Base-by-base conservation (phyloP, 2,888 invertebrate genomes). In the Campoplex capitator region DNA sequence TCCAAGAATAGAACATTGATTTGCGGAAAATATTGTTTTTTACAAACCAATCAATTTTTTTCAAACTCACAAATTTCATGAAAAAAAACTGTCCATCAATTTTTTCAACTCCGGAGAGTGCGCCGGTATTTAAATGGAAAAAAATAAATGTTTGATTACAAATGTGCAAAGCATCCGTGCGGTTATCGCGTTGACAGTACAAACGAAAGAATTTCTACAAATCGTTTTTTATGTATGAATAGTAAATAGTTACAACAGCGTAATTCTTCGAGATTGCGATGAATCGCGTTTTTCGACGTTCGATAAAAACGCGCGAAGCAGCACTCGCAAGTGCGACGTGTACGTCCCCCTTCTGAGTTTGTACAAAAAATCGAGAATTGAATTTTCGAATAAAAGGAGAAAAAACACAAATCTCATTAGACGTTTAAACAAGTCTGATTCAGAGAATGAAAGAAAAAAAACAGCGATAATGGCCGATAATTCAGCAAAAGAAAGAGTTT, bases 341-440 rank as follows among this genome's bases (percentile, higher is more conserved):
- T 23, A 23, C 23, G 23, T 28, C 48, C 28, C 48, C 16, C 9
- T 45, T 7, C 28, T 45, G 42, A 76, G 18, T 45, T 62, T 16
- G 62, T 48, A 76, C 62, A 45, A n/a, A 58, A 45, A 75, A 28
- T 9, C 45, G 23, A 28, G 28, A 38, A 6, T 45, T 71, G 32
- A 73, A 74, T 74, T 56, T n/a, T 74, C 74, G 74, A 58, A 75
- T 75, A 45, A 74, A 74, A 74, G 18, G 42, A 58, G 18, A 28
- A 23, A 23, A 70, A 75, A 58, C 23, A 79, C 38, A 62, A 16
- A 73, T 13, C 8, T 48, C 11, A 7, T 84, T 84, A 48, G 3
- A 3, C 9, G 58, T 32, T 32, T n/a, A 1, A 13, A 73, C 38
- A 67, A 65, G 77, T 77, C 13, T 67, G 54, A 73, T 35, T 32